phyloP scores from a whole-genome alignment of 30 jellyfish, hydroid and myxozoan species.

The Mastigias papua region DNA sequence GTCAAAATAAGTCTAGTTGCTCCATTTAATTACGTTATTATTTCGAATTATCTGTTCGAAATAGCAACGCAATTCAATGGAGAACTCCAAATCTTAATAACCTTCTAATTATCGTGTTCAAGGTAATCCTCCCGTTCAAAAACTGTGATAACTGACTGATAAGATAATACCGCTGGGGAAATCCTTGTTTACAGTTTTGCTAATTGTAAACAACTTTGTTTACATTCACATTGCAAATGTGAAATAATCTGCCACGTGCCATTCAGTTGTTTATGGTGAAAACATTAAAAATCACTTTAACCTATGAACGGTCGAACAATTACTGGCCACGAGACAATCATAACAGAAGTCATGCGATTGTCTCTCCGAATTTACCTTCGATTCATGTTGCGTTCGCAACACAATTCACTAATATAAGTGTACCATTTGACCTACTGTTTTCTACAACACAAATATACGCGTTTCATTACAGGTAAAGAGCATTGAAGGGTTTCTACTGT shows the following conservation, averaged over 20 bases:
- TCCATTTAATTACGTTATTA: too few species aligned
- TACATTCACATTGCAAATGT: background rate
- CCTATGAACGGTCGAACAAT: background rate
- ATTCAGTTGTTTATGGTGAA: background rate
- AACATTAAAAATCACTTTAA: background rate
- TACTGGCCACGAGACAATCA: background rate
- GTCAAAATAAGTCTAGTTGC: too few species aligned
- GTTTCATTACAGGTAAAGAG: too few species aligned
- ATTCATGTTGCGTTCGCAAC: too few species aligned
- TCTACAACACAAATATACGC: too few species aligned
- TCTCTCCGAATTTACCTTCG: background rate
- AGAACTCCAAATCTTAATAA: too few species aligned
- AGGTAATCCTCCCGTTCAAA: background rate
- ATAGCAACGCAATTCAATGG: too few species aligned
- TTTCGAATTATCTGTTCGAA: too few species aligned
- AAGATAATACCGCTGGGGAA: background rate
- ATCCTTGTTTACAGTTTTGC: background rate
- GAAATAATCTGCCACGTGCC: constrained; percentile 20
- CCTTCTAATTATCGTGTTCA: background rate
- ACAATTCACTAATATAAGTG: too few species aligned
- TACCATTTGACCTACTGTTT: too few species aligned
- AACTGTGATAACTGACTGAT: background rate
- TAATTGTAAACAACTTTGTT: constrained; percentile 5
- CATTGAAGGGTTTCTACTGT: too few species aligned
- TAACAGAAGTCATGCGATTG: background rate